These are phyloP conservation scores for Atherinosoma microstoma DNA, from an alignment of 2,797 vertebrate genomes.

Conservation along the genomic window DNA sequence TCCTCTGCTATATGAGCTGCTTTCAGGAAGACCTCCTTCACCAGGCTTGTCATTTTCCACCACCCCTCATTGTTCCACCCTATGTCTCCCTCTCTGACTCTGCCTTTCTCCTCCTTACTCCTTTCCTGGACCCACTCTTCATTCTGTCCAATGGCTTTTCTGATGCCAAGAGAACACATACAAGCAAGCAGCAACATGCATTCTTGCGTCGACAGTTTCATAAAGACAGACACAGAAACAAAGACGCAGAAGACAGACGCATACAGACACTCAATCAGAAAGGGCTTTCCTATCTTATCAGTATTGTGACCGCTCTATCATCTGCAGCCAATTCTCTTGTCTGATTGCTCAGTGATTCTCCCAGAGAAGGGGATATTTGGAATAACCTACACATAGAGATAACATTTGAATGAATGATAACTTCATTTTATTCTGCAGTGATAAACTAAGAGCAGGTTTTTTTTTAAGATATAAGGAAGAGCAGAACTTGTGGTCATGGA, in stretches of 20 bases:
- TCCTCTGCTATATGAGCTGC: constrained; percentile 74
- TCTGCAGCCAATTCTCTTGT: constrained; percentile 64
- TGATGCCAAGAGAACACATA: constrained; percentile 70
- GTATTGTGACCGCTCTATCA: constrained; percentile 79
- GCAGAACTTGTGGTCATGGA: not conserved
- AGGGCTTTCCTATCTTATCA: constrained; percentile 80
- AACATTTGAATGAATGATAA: constrained; percentile 2
- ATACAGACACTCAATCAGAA: constrained; percentile 67
- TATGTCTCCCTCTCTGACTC: constrained; percentile 19
- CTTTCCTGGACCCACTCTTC: constrained; percentile 58
- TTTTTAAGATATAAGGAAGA: not conserved
- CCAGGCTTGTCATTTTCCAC: constrained; percentile 74
- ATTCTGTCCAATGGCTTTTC: constrained; percentile 63
- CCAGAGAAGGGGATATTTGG: constrained; percentile 25
- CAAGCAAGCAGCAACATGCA: constrained; percentile 72
- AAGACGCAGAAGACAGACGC: constrained; percentile 24
- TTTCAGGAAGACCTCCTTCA: constrained; percentile 81
- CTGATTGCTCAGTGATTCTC: constrained; percentile 47
- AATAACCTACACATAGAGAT: constrained; percentile 13
- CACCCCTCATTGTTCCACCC: constrained; percentile 59
- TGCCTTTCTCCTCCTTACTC: constrained; percentile 31
- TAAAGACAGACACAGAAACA: constrained; percentile 51
- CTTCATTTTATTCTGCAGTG: not conserved
- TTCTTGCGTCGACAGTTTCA: constrained; percentile 42
- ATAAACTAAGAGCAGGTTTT: not conserved